phyloP scores from a whole-genome alignment of 2,113 vertebrate genomes.

The Dryoscopus gambensis region DNA sequence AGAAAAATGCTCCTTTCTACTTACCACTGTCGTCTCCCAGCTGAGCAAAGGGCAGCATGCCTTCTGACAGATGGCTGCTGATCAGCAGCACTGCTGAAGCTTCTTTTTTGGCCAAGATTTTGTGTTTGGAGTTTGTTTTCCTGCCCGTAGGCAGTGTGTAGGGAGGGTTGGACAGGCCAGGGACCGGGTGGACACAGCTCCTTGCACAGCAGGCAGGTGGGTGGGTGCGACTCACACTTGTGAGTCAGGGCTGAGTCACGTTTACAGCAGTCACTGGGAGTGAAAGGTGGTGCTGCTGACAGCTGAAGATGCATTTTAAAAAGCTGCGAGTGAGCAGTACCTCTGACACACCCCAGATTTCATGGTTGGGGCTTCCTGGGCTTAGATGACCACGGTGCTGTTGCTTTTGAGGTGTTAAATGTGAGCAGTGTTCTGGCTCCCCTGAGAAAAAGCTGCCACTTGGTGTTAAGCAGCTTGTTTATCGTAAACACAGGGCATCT shows the following conservation, averaged over 20 bases:
- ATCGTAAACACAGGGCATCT: rapidly evolving
- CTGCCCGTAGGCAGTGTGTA: background rate
- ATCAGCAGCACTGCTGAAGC: background rate
- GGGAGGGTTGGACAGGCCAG: rapidly evolving
- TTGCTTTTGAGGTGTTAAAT: background rate
- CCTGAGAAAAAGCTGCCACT: background rate
- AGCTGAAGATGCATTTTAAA: background rate
- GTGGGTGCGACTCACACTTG: rapidly evolving
- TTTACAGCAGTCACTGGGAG: background rate
- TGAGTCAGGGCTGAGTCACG: background rate
- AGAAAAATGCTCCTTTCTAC: background rate
- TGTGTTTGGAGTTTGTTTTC: background rate
- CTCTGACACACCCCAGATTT: background rate
- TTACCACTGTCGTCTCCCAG: rapidly evolving
- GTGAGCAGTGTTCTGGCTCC: background rate
- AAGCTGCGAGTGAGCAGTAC: background rate
- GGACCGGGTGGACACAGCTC: background rate
- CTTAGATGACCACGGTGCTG: background rate
- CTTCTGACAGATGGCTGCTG: rapidly evolving
- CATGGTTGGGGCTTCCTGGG: background rate
- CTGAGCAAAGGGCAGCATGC: background rate
- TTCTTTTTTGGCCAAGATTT: background rate
- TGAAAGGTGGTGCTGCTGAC: rapidly evolving
- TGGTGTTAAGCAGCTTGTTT: background rate
- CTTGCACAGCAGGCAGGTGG: background rate